Evolutionary conservation across 2,797 vertebrate genomes (phyloP).

Genomic region (Oreortyx pictus): DNA sequence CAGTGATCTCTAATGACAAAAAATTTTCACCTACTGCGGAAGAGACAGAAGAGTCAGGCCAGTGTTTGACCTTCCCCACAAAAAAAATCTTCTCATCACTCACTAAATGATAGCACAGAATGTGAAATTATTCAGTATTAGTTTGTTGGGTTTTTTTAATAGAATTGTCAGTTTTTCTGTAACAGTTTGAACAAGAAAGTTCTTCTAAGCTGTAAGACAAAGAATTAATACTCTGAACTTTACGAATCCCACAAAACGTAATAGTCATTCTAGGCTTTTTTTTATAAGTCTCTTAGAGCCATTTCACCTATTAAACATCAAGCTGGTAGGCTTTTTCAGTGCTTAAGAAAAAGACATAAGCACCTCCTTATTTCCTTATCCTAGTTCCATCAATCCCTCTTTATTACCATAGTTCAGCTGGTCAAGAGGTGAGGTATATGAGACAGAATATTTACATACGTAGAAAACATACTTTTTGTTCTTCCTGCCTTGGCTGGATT

Average conservation of each 20-base stretch:
- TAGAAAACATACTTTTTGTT: not conserved
- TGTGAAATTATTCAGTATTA: not conserved
- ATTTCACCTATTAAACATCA: not conserved
- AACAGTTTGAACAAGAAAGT: constrained; percentile 6
- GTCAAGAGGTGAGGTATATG: not conserved
- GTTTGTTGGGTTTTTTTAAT: not conserved
- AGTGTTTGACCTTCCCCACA: not conserved
- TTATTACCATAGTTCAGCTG: not conserved
- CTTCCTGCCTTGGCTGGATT: not conserved
- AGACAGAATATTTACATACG: not conserved
- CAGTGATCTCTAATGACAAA: not conserved
- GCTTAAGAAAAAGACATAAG: not conserved
- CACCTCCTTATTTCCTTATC: not conserved
- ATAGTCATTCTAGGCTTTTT: not conserved
- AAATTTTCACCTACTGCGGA: not conserved
- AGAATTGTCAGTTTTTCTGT: not conserved
- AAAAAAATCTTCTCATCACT: not conserved
- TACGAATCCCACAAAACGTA: not conserved
- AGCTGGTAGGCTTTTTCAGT: not conserved
- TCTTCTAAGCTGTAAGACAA: not conserved
- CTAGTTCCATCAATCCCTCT: not conserved
- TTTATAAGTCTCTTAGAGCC: not conserved
- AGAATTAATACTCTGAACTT: constrained; percentile 19
- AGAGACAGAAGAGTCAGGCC: not conserved
- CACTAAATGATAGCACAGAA: not conserved